Conservation (phyloP, 2,797 vertebrate genomes). For the Trematomus bernacchii region DNA sequence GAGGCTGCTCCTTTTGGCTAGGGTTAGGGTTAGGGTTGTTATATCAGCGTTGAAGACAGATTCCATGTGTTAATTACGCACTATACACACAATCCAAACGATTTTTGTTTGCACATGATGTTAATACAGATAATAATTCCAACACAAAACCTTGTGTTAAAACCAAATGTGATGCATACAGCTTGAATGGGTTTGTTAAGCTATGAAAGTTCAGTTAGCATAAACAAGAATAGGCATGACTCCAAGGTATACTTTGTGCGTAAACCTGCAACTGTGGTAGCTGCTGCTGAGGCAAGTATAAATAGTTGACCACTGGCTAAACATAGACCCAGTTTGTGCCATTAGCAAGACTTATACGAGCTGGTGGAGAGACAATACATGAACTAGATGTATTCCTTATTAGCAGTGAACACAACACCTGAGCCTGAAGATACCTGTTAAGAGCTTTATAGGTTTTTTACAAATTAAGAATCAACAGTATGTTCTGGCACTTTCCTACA, state of each 20-base stretch:
- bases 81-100: not conserved
- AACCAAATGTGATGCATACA: too few species aligned
- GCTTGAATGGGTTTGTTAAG: too few species aligned
- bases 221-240: not conserved
- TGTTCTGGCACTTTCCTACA: not conserved
- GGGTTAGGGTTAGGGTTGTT: too few species aligned
- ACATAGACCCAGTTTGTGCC: not conserved
- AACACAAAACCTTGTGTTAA: not conserved
- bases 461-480: not conserved
- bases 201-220: too few species aligned
- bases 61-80: not conserved
- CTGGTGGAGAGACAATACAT: not conserved
- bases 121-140: not conserved
- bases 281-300: too few species aligned
- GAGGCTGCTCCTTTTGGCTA: slow-evolving; percentile 72
- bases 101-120: not conserved
- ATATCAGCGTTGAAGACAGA: not conserved
- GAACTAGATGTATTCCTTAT: not conserved
- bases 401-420: not conserved
- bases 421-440: not conserved
- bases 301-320: not conserved
- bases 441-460: not conserved
- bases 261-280: too few species aligned
- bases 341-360: too few species aligned
- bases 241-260: not conserved